phyloP scores from a whole-genome alignment of 2,113 vertebrate genomes.

The Ginglymostoma cirratum region DNA sequence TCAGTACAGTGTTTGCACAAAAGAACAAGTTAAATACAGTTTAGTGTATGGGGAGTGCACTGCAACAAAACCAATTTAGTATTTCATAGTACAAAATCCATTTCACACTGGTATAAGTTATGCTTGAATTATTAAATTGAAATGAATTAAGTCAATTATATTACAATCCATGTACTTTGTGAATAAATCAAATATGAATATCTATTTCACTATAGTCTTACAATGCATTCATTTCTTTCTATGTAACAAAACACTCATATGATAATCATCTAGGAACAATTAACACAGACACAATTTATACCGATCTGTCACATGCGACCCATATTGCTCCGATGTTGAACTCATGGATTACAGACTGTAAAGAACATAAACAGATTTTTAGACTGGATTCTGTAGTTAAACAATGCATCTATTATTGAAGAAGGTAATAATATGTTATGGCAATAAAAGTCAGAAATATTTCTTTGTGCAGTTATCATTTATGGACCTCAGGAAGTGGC shows the following conservation, averaged over 20 bases:
- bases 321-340: not conserved
- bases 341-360: not conserved
- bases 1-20: not conserved
- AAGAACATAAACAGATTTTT: not conserved
- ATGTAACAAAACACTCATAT: not conserved
- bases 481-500: not conserved
- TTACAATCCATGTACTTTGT: not conserved
- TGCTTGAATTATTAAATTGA: not conserved
- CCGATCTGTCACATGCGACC: conserved; percentile 10
- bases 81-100: not conserved
- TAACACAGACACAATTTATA: conserved; percentile 23
- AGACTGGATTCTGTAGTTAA: not conserved
- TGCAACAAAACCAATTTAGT: not conserved
- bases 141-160: not conserved
- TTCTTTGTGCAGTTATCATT: not conserved
- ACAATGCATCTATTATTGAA: not conserved
- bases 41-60: not conserved
- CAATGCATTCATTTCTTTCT: not conserved
- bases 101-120: not conserved
- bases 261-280: not conserved
- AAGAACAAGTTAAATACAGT: not conserved
- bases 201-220: not conserved
- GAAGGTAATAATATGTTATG: not conserved
- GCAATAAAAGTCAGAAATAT: conserved; percentile 8
- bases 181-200: not conserved